These are phyloP conservation scores for Hippocampus zosterae DNA, from an alignment of 2,113 vertebrate genomes.

Conservation along the genomic window DNA sequence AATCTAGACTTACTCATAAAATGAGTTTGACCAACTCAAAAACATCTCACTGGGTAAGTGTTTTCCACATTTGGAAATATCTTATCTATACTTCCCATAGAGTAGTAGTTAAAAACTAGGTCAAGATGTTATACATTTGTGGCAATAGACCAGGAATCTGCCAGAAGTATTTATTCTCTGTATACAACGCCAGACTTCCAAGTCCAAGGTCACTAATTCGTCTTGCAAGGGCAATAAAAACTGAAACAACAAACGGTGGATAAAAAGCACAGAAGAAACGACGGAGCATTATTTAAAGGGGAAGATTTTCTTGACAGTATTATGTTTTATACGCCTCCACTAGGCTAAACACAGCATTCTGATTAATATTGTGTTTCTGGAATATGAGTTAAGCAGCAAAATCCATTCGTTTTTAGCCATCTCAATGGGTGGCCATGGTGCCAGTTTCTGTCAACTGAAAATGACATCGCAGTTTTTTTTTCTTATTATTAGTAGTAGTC, in stretches of 20 bases:
- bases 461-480: too few relatives aligned
- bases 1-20: slow-evolving; percentile 3
- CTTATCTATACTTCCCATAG: neutral
- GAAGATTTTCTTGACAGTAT: too few relatives aligned
- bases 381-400: too few relatives aligned
- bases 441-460: too few relatives aligned
- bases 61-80: neutral
- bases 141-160: slow-evolving; percentile 24
- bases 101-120: neutral
- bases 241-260: slow-evolving; percentile 8
- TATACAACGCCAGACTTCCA: neutral
- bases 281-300: neutral
- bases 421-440: too few relatives aligned
- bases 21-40: neutral
- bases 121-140: neutral
- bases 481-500: too few relatives aligned
- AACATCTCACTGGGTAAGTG: neutral
- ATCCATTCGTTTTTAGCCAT: too few relatives aligned
- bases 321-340: too few relatives aligned
- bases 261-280: neutral
- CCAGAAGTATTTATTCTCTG: slow-evolving; percentile 34
- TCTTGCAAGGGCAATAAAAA: slow-evolving; percentile 17
- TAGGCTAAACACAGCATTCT: too few relatives aligned
- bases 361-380: too few relatives aligned
- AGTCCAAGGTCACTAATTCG: slow-evolving; percentile 15